Percentiles rank a stretch among this genome's conserved stretches.
phyloP scores from a whole-genome alignment of 2,888 invertebrate species.

The Heliconius ethilla region DNA sequence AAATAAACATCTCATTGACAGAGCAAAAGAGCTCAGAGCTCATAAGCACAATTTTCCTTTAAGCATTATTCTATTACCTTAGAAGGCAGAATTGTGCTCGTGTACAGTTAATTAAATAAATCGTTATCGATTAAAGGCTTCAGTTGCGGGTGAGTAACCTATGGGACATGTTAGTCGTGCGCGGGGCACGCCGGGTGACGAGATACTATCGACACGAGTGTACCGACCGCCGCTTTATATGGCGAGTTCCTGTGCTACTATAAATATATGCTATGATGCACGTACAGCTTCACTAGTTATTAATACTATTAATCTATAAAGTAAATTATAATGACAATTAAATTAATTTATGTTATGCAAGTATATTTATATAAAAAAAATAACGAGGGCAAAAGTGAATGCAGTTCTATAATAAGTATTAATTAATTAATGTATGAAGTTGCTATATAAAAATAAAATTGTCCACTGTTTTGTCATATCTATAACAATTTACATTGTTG shows the following conservation, averaged over 20 bases:
- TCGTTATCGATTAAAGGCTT: conserved; percentile 50
- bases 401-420: conserved; percentile 17
- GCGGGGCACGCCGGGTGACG: conserved; percentile 68
- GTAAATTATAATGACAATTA: neutral
- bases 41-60: conserved; percentile 37
- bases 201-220: conserved; percentile 66
- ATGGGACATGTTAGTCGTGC: conserved; percentile 54
- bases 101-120: conserved; percentile 51
- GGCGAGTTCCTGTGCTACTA: conserved; percentile 41
- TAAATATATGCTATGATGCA: conserved; percentile 41
- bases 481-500: conserved; percentile 23
- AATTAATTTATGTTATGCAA: neutral
- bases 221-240: conserved; percentile 50
- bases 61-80: conserved; percentile 43
- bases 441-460: neutral
- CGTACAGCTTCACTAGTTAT: conserved; percentile 25
- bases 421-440: conserved; percentile 4
- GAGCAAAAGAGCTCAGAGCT: conserved; percentile 28
- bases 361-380: neutral
- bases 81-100: conserved; percentile 46
- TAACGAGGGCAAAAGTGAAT: conserved; percentile 18
- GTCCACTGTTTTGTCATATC: neutral
- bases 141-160: conserved; percentile 48
- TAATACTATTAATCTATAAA: neutral
- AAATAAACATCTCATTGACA: conserved; percentile 22